Evolutionary conservation across 2,797 vertebrate species (phyloP).

Genomic region (Sylvilagus floridanus): DNA sequence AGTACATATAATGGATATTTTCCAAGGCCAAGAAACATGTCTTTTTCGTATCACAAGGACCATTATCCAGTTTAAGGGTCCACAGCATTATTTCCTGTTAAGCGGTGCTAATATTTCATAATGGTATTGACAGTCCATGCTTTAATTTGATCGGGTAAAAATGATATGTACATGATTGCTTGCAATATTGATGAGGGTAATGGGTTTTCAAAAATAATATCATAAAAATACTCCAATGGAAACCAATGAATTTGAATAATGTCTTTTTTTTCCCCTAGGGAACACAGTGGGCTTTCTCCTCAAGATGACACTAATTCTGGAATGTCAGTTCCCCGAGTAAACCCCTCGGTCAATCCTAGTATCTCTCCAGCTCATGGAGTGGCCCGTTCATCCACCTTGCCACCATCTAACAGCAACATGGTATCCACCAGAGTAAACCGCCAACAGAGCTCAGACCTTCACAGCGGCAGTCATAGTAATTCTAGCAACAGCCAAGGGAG

Average conservation of each 20-base stretch:
- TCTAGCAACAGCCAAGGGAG: constrained; percentile 87
- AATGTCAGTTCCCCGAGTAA: constrained; percentile 91
- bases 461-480: constrained; percentile 87
- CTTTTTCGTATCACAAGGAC: constrained; percentile 37
- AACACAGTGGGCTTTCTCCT: constrained; percentile 96
- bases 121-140: constrained; percentile 5
- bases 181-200: constrained; percentile 52
- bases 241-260: constrained; percentile 66
- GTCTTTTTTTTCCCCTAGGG: constrained; percentile 86
- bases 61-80: constrained; percentile 10
- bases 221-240: constrained; percentile 62
- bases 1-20: constrained; percentile 53
- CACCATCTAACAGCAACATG: constrained; percentile 89
- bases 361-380: constrained; percentile 88
- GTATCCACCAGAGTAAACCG: constrained; percentile 86
- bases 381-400: constrained; percentile 86
- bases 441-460: constrained; percentile 89
- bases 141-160: constrained; percentile 53
- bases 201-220: constrained; percentile 55
- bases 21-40: constrained; percentile 49
- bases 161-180: constrained; percentile 51
- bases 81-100: constrained; percentile 46
- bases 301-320: constrained; percentile 96
- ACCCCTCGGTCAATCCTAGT: constrained; percentile 86
- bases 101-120: constrained; percentile 30